A percentile compares a stretch with the other conserved stretches of the same genome.
Conservation (phyloP, 2,113 vertebrate species). For the Tetraodon nigroviridis region DNA sequence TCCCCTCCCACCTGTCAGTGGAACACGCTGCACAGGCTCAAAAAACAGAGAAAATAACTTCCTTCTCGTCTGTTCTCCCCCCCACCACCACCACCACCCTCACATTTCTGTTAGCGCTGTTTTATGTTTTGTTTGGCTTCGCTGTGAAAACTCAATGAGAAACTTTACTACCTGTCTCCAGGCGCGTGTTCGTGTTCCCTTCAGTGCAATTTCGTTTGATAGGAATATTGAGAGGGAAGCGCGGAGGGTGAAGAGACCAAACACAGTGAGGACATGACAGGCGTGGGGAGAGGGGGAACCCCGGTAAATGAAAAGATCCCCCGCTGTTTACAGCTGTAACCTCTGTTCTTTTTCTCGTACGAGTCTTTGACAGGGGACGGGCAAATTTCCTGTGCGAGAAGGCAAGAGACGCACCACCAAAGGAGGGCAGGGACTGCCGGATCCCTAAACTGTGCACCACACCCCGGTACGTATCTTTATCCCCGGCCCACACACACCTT, state of each 20-base stretch:
- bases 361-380: conserved; percentile 18
- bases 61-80: conserved; percentile 51
- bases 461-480: conserved; percentile 40
- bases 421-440: conserved; percentile 15
- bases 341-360: conserved; percentile 26
- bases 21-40: conserved; percentile 53
- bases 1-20: conserved; percentile 73
- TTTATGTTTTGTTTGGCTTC: conserved; percentile 69
- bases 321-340: conserved; percentile 41
- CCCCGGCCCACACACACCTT: conserved; percentile 59
- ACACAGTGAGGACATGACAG: conserved; percentile 41
- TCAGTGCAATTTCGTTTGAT: conserved; percentile 38
- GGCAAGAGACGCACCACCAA: conserved; percentile 9
- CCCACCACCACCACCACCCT: conserved; percentile 25
- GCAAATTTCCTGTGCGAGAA: conserved; percentile 19
- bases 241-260: conserved; percentile 40
- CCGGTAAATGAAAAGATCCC: conserved; percentile 27
- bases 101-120: conserved; percentile 37
- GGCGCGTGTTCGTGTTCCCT: conserved; percentile 13
- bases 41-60: conserved; percentile 66
- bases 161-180: conserved; percentile 56
- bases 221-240: conserved; percentile 23
- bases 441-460: conserved; percentile 28
- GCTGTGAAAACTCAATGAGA: conserved; percentile 58
- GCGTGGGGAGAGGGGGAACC: conserved; percentile 22